Base-by-base conservation (phyloP, 1,140 invertebrate genomes). In the Oppia nitens region DNA sequence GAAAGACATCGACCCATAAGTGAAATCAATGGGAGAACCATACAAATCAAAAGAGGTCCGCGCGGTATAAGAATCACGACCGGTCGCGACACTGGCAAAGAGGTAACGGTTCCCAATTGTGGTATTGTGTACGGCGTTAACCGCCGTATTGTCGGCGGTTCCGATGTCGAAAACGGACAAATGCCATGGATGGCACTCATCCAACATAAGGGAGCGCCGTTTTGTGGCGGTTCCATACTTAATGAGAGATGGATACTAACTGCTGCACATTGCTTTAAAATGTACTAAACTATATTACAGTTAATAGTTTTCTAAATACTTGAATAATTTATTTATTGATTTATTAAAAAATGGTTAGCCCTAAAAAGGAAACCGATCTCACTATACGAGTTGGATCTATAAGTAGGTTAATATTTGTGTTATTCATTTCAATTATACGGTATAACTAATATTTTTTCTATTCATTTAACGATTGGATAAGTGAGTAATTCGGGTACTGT, bases 151-250 rank as follows among this genome's bases (percentile, higher is more conserved):
- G 32, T 40, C 17, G 32, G 32, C 6, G 32, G 32, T 9, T 9
- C 6, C 6, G 17, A 17, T 40, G 32, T 17, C 6, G 32, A 40
- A 40, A 9, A 9, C 6, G 32, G 32, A 17, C 6, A 47, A 57
- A 9, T 40, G 6, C 32, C 32, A 17, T 40, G 32, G 32, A 17
- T 17, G 6, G 32, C 17, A 40, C 32, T 40, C 32, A 40, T 40
- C 32, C 17, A 9, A 40, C 6, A 6, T 17, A 9, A 40, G 6
- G 32, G 17, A 6, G 17, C 6, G 17, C 32, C 32, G 17, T 60
- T 63, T 14, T 68, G 67, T 20, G 67, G 67, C 23, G 67, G 67
- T 14, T 61, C 64, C 17, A 62, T 68, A 23, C 63, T 68, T 47
- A 57, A 57, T 21, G 52, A 62, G 4, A 17, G 47, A 0, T 61